Conservation (phyloP, 2,797 vertebrate species). For the Argentina silus region DNA sequence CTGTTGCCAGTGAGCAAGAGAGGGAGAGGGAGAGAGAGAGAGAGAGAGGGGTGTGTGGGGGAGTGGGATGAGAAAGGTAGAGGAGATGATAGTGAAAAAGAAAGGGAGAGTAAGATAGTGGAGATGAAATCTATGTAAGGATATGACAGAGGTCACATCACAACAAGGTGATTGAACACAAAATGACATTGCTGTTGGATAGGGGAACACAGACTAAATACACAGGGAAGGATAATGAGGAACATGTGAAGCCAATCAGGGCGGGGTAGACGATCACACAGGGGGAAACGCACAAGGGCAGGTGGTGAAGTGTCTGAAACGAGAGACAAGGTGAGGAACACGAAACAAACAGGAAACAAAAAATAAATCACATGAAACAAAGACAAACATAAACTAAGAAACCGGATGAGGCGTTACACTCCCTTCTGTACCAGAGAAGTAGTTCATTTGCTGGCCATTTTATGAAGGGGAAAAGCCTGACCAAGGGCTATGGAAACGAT, state of each 20-base stretch:
- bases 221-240: too few relatives aligned
- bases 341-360: too few relatives aligned
- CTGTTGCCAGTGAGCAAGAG: not conserved
- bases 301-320: too few relatives aligned
- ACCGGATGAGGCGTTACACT: too few relatives aligned
- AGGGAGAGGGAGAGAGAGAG: not conserved
- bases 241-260: too few relatives aligned
- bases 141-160: not conserved
- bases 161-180: not conserved
- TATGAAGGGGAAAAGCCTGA: not conserved
- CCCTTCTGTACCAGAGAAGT: constrained; percentile 21
- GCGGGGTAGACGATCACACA: too few relatives aligned
- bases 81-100: not conserved
- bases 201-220: too few relatives aligned
- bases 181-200: not conserved
- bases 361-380: too few relatives aligned
- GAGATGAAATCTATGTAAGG: not conserved
- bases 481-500: constrained; percentile 29
- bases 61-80: not conserved
- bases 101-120: not conserved
- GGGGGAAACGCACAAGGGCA: too few relatives aligned
- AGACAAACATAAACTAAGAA: too few relatives aligned
- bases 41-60: not conserved
- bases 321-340: too few relatives aligned
- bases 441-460: constrained; percentile 25